Conservation (phyloP, 2,113 vertebrate species). For the Brachypteracias leptosomus region DNA sequence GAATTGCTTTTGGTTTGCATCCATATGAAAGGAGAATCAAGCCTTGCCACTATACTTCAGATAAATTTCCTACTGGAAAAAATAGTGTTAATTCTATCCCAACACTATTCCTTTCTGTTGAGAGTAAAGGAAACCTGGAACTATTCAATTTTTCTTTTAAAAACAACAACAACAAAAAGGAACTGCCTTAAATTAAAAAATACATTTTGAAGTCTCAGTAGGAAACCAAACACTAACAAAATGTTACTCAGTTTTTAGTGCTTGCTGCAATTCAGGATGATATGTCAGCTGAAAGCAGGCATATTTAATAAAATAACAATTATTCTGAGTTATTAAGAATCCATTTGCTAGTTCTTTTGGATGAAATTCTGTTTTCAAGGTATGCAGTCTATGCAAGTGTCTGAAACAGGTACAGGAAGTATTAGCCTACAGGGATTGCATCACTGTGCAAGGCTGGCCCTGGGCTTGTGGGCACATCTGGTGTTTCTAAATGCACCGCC, state of each 20-base stretch:
- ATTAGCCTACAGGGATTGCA: background rate
- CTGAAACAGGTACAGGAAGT: background rate
- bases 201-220: background rate
- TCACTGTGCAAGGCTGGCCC: accelerated
- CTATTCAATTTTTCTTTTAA: background rate
- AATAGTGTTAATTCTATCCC: background rate
- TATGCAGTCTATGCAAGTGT: background rate
- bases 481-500: background rate
- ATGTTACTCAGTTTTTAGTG: background rate
- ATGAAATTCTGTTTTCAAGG: background rate
- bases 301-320: background rate
- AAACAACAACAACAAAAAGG: background rate
- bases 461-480: background rate
- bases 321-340: background rate
- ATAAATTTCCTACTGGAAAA: background rate
- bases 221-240: background rate
- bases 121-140: background rate
- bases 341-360: background rate
- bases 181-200: background rate
- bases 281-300: background rate
- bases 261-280: background rate
- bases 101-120: background rate
- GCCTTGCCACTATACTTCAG: background rate
- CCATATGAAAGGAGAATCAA: background rate
- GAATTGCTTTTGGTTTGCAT: background rate